Evolutionary conservation across 1,140 invertebrate genomes (phyloP), one percentile per base, ranked within the genome.

Genomic region (Anagrus nilaparvatae): DNA sequence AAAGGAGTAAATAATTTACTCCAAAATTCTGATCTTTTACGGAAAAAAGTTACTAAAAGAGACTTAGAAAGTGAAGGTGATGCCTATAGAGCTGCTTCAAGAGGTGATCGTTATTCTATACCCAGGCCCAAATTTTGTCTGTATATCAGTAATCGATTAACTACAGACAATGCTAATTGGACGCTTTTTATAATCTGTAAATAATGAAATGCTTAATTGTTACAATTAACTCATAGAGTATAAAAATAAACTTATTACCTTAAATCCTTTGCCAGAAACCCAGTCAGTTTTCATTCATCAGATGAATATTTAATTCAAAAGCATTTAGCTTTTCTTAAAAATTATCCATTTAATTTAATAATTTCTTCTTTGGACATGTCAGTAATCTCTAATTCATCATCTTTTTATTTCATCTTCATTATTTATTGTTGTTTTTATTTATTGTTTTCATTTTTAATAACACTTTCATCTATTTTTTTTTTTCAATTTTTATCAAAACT

Each of bases 201-300:
- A 33, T 44, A 13, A 40, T n/a, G 10, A 25, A 33, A 13, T 33
- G 18, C 5, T 35, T 21, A 19, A 36, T 16, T 46, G n/a, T n/a
- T n/a, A n/a, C n/a, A n/a, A n/a, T n/a, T n/a, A n/a, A n/a, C n/a
- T n/a, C n/a, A n/a, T n/a, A n/a, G n/a, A n/a, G n/a, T n/a, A n/a
- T n/a, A n/a, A 13, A n/a, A 34, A 27, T 34, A 42, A 20, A 8
- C 7, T 24, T 28, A 5, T 45, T 48, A 56, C 54, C 16, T 78
- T 71, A 28, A 72, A 70, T 6, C 72, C 73, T 30, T 73, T 71
- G 2, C 77, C 78, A 13, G 69, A 67, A 40, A 77, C 71, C 80
- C 80, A 82, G 52, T 81, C 79, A 0, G 76, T n/a, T 74, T 52
- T 82, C 77, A 28, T 76, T 67, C 49, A 77, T 73, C 72, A 82